Base-by-base conservation (phyloP, 2,797 vertebrate genomes). In the Heterohyrax brucei region DNA sequence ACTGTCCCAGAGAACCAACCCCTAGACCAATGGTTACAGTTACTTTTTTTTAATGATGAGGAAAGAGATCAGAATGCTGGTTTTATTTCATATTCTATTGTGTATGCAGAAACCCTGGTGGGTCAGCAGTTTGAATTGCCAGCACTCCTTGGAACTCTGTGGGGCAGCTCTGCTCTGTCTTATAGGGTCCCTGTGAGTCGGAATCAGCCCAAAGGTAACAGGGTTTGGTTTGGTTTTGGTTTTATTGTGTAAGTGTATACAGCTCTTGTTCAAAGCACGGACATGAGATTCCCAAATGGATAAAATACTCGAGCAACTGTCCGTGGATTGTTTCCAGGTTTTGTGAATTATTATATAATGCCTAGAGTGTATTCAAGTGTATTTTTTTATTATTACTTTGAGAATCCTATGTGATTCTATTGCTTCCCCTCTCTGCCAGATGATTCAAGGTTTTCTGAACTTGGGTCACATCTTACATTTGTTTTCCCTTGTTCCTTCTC, bases 391-490 rank as follows among this genome's bases (percentile, higher is more conserved):
- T 9, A 84, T 24, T 77, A 64, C 83, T 56, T 53, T 89, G 44
- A 59, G 21, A 90, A 88, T 28, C 6, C 87, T 87, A 7, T 48
- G 59, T 78, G 77, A 28, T 79, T 87, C 48, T 92, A 94, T 95
- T 75, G 39, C 22, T 94, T 91, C 64, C 21, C 26, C 7, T 77
- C 8, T 92, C 50, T 80, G 16, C 30, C 66, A 10, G 3, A 66
- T 85, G 46, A 87, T 30, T 72, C 39, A 28, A 30, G 18, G 14
- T 89, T 91, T 96, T 89, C 30, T 76, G 68, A 96, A 26, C 66
- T 7, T 24, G 28, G 76, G 10, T 64, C 76, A 22, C 30, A 21
- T 61, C 53, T 83, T 91, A 30, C 50, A 66, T 84, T 86, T 26
- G 44, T 84, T 80, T 92, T 80, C 22, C 44, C 13, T 80, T 62